Conservation (phyloP, 2,888 invertebrate species). For the Andrena minutula region DNA sequence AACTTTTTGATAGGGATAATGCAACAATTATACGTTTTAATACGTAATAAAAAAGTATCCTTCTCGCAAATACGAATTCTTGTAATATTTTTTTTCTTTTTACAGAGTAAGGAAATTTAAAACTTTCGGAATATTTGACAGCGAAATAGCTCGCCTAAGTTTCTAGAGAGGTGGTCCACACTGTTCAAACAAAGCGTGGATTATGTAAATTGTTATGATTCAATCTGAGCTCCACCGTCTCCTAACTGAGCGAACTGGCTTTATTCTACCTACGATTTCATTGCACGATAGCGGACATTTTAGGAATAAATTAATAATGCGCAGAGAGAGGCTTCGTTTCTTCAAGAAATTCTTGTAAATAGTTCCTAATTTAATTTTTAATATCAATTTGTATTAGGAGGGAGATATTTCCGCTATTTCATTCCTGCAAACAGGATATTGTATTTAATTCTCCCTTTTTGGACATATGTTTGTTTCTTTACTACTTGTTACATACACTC, state of each 20-base stretch:
- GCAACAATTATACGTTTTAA: too few species aligned
- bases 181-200: constrained; percentile 17
- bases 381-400: background rate
- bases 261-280: background rate
- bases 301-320: background rate
- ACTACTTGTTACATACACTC: background rate
- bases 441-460: background rate
- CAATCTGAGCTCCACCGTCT: background rate
- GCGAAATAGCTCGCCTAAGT: background rate
- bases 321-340: background rate
- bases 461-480: too few species aligned
- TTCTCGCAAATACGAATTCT: background rate
- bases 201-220: constrained; percentile 72
- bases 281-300: background rate
- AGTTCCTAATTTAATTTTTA: background rate
- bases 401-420: background rate
- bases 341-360: background rate
- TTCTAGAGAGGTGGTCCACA: background rate
- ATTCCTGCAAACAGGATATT: background rate
- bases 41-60: background rate
- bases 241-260: background rate
- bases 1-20: too few species aligned
- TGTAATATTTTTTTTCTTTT: background rate
- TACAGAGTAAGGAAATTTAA: background rate
- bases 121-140: background rate